Evolutionary conservation across 2,888 invertebrate species (phyloP).

Genomic region (Acanthopleura granulata): DNA sequence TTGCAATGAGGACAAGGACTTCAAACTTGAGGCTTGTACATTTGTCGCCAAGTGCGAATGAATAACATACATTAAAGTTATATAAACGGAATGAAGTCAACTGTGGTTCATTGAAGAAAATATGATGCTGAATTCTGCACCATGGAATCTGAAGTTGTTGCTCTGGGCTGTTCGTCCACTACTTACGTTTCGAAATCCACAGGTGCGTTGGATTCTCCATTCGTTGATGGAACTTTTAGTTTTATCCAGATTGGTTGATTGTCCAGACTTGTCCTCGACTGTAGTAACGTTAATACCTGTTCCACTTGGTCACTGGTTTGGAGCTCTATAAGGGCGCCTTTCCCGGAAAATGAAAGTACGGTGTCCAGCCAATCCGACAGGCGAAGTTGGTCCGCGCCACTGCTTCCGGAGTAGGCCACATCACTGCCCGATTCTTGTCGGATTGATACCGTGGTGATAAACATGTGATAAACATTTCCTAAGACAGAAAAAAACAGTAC

Average conservation of each 20-base stretch:
- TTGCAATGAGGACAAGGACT: too few species aligned
- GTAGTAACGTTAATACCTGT: conserved; percentile 41
- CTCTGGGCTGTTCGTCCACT: too few species aligned
- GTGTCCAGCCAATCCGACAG: neutral
- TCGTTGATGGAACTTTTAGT: neutral
- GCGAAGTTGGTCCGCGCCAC: neutral
- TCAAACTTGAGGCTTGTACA: too few species aligned
- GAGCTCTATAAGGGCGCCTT: neutral
- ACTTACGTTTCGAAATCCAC: too few species aligned
- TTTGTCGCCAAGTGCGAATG: too few species aligned
- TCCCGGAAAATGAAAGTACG: neutral
- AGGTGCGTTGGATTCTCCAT: too few species aligned
- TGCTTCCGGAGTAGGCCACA: neutral
- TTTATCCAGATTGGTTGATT: neutral
- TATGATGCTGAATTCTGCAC: too few species aligned
- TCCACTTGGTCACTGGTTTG: neutral
- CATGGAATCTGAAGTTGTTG: too few species aligned
- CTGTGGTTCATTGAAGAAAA: too few species aligned
- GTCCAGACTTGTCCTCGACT: neutral
- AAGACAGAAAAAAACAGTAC: too few species aligned
- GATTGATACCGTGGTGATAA: neutral
- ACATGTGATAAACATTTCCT: neutral
- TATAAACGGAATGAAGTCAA: too few species aligned
- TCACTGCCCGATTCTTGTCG: neutral
- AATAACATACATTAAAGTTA: too few species aligned